Base-by-base conservation (phyloP, 2,888 invertebrate genomes). In the Cremastinae sp. region DNA sequence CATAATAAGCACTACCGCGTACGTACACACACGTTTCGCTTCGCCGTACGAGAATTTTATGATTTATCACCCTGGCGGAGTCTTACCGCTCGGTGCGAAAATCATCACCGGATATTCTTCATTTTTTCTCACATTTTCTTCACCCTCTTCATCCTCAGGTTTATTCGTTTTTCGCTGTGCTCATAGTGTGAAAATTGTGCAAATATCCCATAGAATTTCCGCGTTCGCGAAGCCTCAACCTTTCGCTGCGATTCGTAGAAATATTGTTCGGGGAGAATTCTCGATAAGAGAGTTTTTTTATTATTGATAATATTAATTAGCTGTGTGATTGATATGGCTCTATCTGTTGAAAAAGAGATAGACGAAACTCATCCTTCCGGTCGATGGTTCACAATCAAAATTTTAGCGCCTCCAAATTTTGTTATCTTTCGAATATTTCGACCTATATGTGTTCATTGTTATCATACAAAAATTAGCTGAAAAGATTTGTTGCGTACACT, bases 291-390 rank as follows among this genome's bases (percentile, higher is more conserved):
- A 49, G 64, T 39, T 22, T 41, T 28, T 28, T 14, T 65, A 41
- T 43, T 10, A 28, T 43, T 39, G 80, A 79, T 79, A 80, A 72
- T 58, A 45, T 71, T 75, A 69, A 75, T 74, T 75, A 65, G 74
- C 41, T 68, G 58, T 69, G 65, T 65, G 56, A 74, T 73, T 76
- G 78, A 79, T 80, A 80, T 69, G 5, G 65, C 41, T 76, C 75
- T 73, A 75, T 78, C 78, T 79, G 76, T 78, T 77, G 66, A 71
- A 62, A 58, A 45, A 47, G 53, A 51, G 35, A 62, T 9, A 12
- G 51, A 51, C 49, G 73, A 77, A 75, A 76, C 72, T 69, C 79
- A 78, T 77, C 79, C 73, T 79, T 78, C 75, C 78, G 72, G 80
- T 70, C 8, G 47, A 70, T 22, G 45, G 14, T 56, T 10, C 51